These are phyloP conservation scores for Bombus waltoni DNA, from an alignment of 1,140 invertebrate genomes.

Conservation along the genomic window DNA sequence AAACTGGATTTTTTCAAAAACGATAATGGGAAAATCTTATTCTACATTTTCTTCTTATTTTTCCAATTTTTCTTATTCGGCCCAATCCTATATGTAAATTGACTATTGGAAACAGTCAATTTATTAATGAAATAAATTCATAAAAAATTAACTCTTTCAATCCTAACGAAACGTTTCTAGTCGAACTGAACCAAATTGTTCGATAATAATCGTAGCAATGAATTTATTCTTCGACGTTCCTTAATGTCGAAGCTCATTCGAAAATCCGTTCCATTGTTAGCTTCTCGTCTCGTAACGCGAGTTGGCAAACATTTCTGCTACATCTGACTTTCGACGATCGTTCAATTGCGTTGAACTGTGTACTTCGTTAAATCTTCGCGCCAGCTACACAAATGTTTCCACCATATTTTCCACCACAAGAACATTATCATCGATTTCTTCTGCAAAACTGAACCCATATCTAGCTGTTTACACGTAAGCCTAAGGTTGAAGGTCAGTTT, in stretches of 20 bases:
- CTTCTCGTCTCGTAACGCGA: not conserved
- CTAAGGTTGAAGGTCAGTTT: conserved; percentile 46
- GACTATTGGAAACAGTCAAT: too few relatives aligned
- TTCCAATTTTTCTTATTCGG: too few relatives aligned
- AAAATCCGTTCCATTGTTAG: not conserved
- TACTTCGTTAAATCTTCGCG: conserved; percentile 10
- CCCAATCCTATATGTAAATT: too few relatives aligned
- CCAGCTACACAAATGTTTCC: conserved; percentile 8
- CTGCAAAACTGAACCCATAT: conserved; percentile 36
- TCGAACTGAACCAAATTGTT: not conserved
- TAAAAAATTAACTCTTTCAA: not conserved
- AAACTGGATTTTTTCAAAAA: too few relatives aligned
- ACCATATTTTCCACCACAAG: not conserved
- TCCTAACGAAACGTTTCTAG: not conserved
- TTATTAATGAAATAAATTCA: too few relatives aligned
- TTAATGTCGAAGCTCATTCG: not conserved
- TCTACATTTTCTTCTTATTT: too few relatives aligned
- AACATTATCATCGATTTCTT: conserved; percentile 35
- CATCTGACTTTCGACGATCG: not conserved
- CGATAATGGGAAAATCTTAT: too few relatives aligned
- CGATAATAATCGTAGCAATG: too few relatives aligned
- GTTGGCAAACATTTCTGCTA: not conserved
- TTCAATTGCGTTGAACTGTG: not conserved
- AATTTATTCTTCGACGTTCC: not conserved
- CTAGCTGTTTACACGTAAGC: conserved; percentile 24